Evolutionary conservation across 2,797 vertebrate species (phyloP).

Genomic region (Buceros bicornis): DNA sequence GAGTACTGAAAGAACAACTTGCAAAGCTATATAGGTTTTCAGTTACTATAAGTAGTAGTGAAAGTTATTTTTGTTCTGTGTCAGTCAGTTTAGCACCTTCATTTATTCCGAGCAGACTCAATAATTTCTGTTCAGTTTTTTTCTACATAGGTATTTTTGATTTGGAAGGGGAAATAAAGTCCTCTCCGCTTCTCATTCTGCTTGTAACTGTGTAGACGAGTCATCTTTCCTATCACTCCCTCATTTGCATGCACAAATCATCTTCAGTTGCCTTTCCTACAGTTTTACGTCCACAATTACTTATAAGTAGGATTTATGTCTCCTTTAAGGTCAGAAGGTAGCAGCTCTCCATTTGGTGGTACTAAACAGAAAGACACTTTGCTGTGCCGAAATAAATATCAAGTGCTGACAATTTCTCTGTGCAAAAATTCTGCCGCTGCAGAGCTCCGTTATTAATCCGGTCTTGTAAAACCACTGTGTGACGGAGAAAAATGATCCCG

Average conservation of each 20-base stretch:
- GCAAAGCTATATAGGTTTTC: neutral
- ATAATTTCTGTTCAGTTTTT: neutral
- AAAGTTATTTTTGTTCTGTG: neutral
- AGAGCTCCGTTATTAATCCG: neutral
- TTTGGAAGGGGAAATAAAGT: neutral
- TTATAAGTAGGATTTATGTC: conserved; percentile 11
- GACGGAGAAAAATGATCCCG: neutral
- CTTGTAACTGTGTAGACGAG: neutral
- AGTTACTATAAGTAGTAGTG: neutral
- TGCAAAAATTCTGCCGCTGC: neutral
- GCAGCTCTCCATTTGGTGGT: neutral
- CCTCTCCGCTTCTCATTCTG: neutral
- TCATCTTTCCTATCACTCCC: neutral
- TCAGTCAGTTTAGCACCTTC: neutral
- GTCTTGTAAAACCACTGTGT: neutral
- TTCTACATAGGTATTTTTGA: neutral
- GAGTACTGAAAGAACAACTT: neutral
- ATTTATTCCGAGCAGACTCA: neutral
- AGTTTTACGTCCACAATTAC: neutral
- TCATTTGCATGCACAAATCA: neutral
- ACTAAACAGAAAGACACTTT: neutral
- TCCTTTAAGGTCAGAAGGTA: conserved; percentile 19
- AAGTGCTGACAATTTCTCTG: neutral
- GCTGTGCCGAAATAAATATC: neutral
- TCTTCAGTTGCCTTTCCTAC: neutral